These are phyloP conservation scores for Notospermus geniculatus DNA, from an alignment of 1,140 invertebrate species.

Conservation along the genomic window DNA sequence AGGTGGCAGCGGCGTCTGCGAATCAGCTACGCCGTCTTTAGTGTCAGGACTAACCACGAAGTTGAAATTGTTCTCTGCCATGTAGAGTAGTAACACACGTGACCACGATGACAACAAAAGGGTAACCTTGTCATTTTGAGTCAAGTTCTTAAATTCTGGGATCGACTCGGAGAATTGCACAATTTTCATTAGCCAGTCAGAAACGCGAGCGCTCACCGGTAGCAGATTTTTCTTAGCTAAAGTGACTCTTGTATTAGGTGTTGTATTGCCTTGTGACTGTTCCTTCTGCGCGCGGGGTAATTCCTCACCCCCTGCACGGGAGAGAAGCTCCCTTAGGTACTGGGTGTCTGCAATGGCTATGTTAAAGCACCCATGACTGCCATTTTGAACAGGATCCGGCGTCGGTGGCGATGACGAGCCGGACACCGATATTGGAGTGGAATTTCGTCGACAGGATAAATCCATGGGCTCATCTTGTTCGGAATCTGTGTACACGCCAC, in stretches of 20 bases:
- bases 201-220: conserved; percentile 50
- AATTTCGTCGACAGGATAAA: conserved; percentile 10
- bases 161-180: conserved; percentile 48
- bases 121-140: conserved; percentile 47
- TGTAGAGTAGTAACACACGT: conserved; percentile 44
- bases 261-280: conserved; percentile 28
- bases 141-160: conserved; percentile 44
- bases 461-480: conserved; percentile 16
- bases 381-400: conserved; percentile 12
- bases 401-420: conserved; percentile 12
- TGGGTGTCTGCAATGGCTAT: not conserved
- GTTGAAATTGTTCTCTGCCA: conserved; percentile 53
- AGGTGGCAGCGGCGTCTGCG: conserved; percentile 9
- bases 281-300: conserved; percentile 11
- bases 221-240: conserved; percentile 54
- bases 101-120: conserved; percentile 49
- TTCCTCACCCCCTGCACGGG: conserved; percentile 16
- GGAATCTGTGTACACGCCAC: conserved; percentile 1
- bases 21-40: conserved; percentile 28
- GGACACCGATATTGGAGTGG: conserved; percentile 17
- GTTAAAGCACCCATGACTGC: not conserved
- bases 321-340: not conserved
- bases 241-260: conserved; percentile 30
- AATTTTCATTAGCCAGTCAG: conserved; percentile 52
- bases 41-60: conserved; percentile 47